Percentiles rank a stretch among this genome's conserved stretches.
Conservation (phyloP, 2,888 invertebrate genomes). For the Tetramorium bicarinatum region DNA sequence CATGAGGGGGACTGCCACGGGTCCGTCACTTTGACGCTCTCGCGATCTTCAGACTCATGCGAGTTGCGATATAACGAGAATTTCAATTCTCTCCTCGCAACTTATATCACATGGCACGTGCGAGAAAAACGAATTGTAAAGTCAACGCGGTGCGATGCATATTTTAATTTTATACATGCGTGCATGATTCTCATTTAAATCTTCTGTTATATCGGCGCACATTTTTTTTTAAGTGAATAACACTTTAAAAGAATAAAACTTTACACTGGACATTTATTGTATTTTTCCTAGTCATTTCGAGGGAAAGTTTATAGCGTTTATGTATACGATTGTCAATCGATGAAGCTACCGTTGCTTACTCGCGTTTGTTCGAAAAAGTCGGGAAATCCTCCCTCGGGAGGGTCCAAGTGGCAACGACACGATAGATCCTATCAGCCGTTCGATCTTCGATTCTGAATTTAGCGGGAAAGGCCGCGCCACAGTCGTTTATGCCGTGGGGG, state of each 20-base stretch:
- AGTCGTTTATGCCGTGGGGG: slow-evolving; percentile 73
- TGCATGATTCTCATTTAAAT: not conserved
- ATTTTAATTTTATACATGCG: not conserved
- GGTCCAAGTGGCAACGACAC: slow-evolving; percentile 21
- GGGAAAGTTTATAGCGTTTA: not conserved
- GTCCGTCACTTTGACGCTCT: slow-evolving; percentile 50
- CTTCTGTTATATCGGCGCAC: not conserved
- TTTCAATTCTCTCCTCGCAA: not conserved
- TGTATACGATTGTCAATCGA: slow-evolving; percentile 5
- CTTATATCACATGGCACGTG: not conserved
- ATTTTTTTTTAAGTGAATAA: not conserved
- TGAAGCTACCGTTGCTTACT: not conserved
- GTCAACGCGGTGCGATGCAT: not conserved
- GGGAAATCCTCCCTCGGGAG: not conserved
- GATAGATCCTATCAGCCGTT: slow-evolving; percentile 68
- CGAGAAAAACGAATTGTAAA: not conserved
- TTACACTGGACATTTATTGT: not conserved
- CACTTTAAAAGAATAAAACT: not conserved
- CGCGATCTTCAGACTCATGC: not conserved
- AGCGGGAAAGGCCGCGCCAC: slow-evolving; percentile 64
- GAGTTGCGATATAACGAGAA: not conserved
- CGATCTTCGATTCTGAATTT: slow-evolving; percentile 66
- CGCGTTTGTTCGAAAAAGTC: slow-evolving; percentile 16
- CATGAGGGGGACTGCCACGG: slow-evolving; percentile 22
- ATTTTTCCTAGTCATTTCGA: not conserved